phyloP scores from a whole-genome alignment of 2,888 invertebrate species.

The Ptilodon capucinus region DNA sequence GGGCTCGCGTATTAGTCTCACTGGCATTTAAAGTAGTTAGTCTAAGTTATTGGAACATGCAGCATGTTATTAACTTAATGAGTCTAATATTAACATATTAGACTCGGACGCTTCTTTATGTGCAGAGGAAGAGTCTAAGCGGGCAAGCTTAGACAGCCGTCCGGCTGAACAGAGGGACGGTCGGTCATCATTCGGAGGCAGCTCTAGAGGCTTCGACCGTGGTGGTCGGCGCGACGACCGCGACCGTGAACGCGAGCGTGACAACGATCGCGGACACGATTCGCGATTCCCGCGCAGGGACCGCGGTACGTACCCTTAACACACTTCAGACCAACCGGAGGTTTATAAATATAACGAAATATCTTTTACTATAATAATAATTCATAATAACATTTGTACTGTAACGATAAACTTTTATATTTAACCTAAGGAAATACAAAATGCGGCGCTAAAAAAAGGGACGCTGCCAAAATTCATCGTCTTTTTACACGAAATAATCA shows the following conservation, averaged over 20 bases:
- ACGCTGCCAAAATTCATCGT: too few species aligned
- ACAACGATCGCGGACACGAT: constrained; percentile 82
- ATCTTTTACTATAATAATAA: too few species aligned
- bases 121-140: constrained; percentile 79
- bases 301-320: constrained; percentile 58
- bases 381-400: too few species aligned
- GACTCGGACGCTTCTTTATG: constrained; percentile 23
- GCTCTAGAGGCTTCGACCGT: constrained; percentile 75
- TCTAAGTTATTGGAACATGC: too few species aligned
- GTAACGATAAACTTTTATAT: too few species aligned
- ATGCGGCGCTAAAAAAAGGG: too few species aligned
- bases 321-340: too few species aligned
- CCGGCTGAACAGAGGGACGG: constrained; percentile 68
- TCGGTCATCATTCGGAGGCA: constrained; percentile 75
- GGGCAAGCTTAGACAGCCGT: constrained; percentile 74
- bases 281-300: constrained; percentile 80
- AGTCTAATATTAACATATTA: constrained; percentile 5
- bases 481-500: too few species aligned
- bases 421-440: too few species aligned
- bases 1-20: too few species aligned
- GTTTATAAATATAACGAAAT: too few species aligned
- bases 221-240: constrained; percentile 81
- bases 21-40: too few species aligned
- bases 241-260: constrained; percentile 81
- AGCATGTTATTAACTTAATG: not conserved